Evolutionary conservation across 2,797 vertebrate genomes (phyloP), one percentile per base, ranked within the genome.

Genomic region (Melanitta fusca): DNA sequence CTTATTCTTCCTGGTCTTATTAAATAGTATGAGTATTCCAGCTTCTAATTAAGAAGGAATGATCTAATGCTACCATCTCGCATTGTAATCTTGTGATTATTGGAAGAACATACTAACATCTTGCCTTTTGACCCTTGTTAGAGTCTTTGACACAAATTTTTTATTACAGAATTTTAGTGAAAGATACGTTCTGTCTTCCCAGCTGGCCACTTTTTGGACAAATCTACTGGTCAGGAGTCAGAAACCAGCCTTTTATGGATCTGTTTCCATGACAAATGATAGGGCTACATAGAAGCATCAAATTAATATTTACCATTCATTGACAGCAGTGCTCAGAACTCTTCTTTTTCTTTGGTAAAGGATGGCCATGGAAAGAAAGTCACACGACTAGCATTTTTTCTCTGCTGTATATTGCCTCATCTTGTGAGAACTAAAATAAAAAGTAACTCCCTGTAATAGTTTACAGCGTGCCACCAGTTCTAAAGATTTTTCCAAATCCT

Each of bases 101-200:
- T 39, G 39, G 58, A 47, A 88, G 72, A 91, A 27, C 8, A 3
- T 25, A 38, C 45, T 70, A 73, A 25, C 5, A 36, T 57, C n/a
- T 69, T 74, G 24, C n/a, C 24, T 69, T 95, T 85, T 77, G 43
- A 66, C 24, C 5, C 10, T n/a, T 38, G 7, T 57, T 86, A 41
- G 30, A 45, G 6, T n/a, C 69, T 84, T 83, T 72, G 77, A 77
- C 13, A 14, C 10, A 5, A 85, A 64, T 30, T 1, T 13, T 51
- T 89, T 88, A 72, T 88, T 54, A 89, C 17, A 57, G 53, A 80
- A 54, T 88, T 85, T 61, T 88, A 88, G 64, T 75, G 47, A 82
- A 68, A 91, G 30, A 66, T 80, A 61, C 5, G 80, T 91, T 82
- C 30, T 74, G 24, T 69, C 61, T 66, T 71, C 57, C 39, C 51